phyloP scores from a whole-genome alignment of 2,113 vertebrate species.

The Hydrochoerus hydrochaeris region DNA sequence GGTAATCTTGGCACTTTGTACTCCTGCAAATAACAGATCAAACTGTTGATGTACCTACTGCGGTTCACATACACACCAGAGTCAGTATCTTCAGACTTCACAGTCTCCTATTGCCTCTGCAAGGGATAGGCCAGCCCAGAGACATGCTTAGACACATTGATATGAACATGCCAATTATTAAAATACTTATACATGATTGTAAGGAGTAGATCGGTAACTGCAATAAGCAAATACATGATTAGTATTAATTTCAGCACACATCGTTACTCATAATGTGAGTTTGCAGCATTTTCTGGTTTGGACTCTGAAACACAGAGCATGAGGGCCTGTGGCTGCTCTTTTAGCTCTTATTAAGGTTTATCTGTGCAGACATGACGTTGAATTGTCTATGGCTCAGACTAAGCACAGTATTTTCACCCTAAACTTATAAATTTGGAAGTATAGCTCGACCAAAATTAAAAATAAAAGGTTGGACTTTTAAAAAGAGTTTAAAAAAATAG shows the following conservation, averaged over 20 bases:
- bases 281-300: neutral
- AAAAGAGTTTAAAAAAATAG: neutral
- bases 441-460: neutral
- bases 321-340: neutral
- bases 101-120: neutral
- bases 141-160: neutral
- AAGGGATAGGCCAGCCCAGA: neutral
- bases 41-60: neutral
- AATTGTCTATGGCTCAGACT: neutral
- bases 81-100: neutral
- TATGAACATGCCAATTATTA: neutral
- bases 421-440: neutral
- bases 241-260: neutral
- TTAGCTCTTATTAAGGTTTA: conserved; percentile 8
- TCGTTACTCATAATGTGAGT: neutral
- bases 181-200: neutral
- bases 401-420: conserved; percentile 22
- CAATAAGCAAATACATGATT: neutral
- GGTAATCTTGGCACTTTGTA: too few relatives aligned
- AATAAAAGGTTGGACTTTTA: neutral
- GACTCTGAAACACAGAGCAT: neutral
- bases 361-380: neutral
- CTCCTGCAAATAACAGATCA: too few relatives aligned
- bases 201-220: neutral
- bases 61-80: fast-evolving